Base-by-base conservation (phyloP, 2,113 vertebrate genomes). In the Bagarius yarrelli region DNA sequence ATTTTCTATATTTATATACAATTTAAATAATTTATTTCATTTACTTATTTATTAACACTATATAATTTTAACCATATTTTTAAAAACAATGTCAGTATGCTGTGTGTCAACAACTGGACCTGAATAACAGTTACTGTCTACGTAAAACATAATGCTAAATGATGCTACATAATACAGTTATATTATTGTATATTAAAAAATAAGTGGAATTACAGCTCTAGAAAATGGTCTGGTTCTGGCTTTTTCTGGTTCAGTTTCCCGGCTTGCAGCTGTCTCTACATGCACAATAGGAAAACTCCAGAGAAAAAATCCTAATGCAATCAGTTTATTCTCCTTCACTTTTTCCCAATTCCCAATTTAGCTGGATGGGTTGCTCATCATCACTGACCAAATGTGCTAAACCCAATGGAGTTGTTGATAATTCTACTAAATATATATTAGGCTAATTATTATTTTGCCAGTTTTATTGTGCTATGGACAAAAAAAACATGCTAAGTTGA, bases 401-500 rank as follows among this genome's bases (percentile, higher is more conserved):
- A 67, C 36, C 21, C 61, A 21, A 12, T 15, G 18, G 16, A 30
- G 59, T 3, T 30, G 27, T 32, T 30, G 16, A 53, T 18, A 53
- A 53, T 15, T 53, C 4, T 53, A 53, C 11, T 53, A 53, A 15
- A 53, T 50, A 53, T 53, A 53, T 3, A 25, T 47, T 69, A 16
- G 36, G 36, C 40, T 40, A 69, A 5, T 13, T 47, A 52, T 32
- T 72, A 47, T 30, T 72, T 32, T 13, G 0, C 15, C 70, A 53
- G 70, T 34, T 69, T 76, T 27, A 63, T 34, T n/a, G 55, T 56
- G 32, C 47, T 76, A 23, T 72, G 18, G 25, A 64, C 4, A 27
- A 50, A 15, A 23, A 59, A 30, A 82, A 85, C 56, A 52, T 71
- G 63, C 72, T 76, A 34, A 34, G 78, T 80, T 76, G 64, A 71